These are phyloP conservation scores for Spatulosminthurus flaviceps DNA, from an alignment of 2,888 invertebrate genomes.

Conservation along the genomic window DNA sequence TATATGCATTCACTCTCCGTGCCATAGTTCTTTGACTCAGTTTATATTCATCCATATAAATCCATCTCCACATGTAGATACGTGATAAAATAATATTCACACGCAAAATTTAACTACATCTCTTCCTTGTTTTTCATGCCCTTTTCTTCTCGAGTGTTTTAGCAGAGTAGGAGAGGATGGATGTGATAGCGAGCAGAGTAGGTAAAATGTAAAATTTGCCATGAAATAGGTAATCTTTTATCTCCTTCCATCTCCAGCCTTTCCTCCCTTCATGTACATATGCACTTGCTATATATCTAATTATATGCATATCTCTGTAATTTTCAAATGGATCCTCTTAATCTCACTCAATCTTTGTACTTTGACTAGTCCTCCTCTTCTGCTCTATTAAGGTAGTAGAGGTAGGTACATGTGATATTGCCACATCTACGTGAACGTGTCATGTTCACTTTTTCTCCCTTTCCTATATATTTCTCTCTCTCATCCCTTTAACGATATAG, in stretches of 20 bases:
- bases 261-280: not conserved
- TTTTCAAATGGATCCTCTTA: constrained; percentile 7
- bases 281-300: too few relatives aligned
- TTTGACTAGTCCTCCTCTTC: not conserved
- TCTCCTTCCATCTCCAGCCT: not conserved
- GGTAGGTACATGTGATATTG: not conserved
- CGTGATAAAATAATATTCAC: too few relatives aligned
- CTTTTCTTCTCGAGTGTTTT: too few relatives aligned
- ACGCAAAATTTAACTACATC: not conserved
- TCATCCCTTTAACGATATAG: too few relatives aligned
- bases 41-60: too few relatives aligned
- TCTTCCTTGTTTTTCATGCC: too few relatives aligned
- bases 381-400: not conserved
- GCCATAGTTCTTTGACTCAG: too few relatives aligned
- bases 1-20: not conserved
- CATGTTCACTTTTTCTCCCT: too few relatives aligned
- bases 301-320: not conserved
- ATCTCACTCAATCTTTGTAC: constrained; percentile 12
- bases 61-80: too few relatives aligned
- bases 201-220: constrained; percentile 5
- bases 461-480: too few relatives aligned
- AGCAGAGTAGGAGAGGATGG: not conserved
- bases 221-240: constrained; percentile 8
- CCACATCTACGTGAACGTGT: too few relatives aligned
- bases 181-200: not conserved